Evolutionary conservation across 2,797 vertebrate species (phyloP).

Genomic region (Gorsachius magnificus): DNA sequence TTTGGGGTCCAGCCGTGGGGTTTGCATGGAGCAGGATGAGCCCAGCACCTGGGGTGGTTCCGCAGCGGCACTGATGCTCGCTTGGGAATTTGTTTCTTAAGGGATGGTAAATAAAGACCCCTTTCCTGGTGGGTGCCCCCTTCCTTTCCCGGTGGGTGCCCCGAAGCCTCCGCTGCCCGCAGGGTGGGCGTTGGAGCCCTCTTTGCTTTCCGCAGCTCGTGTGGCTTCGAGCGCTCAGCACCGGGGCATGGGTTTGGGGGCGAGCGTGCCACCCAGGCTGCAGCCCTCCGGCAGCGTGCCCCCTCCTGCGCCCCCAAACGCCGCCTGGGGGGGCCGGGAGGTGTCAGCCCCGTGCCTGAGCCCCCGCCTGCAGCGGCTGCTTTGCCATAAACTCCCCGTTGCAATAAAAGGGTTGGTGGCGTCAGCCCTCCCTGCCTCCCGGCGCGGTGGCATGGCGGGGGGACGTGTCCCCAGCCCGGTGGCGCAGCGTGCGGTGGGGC

Average conservation of each 20-base stretch:
- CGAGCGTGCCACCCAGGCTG: not conserved
- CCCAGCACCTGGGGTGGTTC: not conserved
- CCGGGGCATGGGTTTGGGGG: not conserved
- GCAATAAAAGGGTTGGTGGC: not conserved
- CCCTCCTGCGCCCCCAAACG: rapidly evolving
- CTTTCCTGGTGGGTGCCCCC: not conserved
- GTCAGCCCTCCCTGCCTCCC: not conserved
- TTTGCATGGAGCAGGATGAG: not conserved
- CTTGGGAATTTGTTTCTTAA: not conserved
- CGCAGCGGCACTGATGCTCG: rapidly evolving
- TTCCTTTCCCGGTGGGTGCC: not conserved
- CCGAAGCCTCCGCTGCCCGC: rapidly evolving
- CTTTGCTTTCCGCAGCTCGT: rapidly evolving
- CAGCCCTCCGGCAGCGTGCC: not conserved
- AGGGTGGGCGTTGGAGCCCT: not conserved
- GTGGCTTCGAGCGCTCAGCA: rapidly evolving
- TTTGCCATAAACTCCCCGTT: rapidly evolving
- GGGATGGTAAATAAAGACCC: not conserved
- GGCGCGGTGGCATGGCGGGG: rapidly evolving
- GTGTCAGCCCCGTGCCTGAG: too few relatives aligned
- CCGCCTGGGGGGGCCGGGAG: not conserved
- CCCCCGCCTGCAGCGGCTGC: too few relatives aligned
- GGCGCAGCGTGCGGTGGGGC: rapidly evolving
- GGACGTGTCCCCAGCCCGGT: rapidly evolving
- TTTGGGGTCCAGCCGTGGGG: not conserved